Percentiles rank a stretch among this genome's conserved stretches.
Evolutionary conservation across 2,888 invertebrate species (phyloP).

Genomic region (Alloscopus bannaensis): DNA sequence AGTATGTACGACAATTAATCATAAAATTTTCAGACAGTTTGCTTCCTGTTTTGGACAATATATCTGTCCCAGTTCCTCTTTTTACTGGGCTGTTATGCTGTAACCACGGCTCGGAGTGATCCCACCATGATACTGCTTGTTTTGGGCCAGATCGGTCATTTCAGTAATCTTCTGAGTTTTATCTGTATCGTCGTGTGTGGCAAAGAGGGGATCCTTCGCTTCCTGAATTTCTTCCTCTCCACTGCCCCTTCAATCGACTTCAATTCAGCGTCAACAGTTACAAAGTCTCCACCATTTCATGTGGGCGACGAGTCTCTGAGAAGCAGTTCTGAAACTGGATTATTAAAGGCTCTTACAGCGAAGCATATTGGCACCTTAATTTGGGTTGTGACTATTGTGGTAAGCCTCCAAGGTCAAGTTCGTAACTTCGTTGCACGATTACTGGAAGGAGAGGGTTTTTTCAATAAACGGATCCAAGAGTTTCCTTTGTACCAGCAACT

Average conservation of each 20-base stretch:
- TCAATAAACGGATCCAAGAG: too few species aligned
- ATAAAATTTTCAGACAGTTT: too few species aligned
- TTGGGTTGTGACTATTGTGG: not conserved
- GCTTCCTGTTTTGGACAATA: too few species aligned
- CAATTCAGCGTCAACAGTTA: not conserved
- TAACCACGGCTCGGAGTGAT: not conserved
- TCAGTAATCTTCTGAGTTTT: not conserved
- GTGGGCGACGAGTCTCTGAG: not conserved
- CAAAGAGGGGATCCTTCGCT: not conserved
- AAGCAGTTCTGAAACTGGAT: too few species aligned
- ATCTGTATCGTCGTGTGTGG: not conserved
- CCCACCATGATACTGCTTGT: conserved; percentile 9
- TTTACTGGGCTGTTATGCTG: too few species aligned
- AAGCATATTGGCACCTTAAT: too few species aligned
- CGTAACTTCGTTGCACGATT: too few species aligned
- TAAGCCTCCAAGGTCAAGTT: not conserved
- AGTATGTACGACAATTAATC: too few species aligned
- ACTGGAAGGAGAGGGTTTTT: too few species aligned
- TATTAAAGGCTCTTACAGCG: too few species aligned
- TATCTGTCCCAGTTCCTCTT: too few species aligned
- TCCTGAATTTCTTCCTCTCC: conserved; percentile 22
- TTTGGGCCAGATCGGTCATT: conserved; percentile 31
- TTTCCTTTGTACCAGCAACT: too few species aligned
- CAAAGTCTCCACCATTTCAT: not conserved
- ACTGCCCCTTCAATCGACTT: not conserved